Evolutionary conservation across 2,113 vertebrate species (phyloP).

Genomic region (Larimichthys polyactis): DNA sequence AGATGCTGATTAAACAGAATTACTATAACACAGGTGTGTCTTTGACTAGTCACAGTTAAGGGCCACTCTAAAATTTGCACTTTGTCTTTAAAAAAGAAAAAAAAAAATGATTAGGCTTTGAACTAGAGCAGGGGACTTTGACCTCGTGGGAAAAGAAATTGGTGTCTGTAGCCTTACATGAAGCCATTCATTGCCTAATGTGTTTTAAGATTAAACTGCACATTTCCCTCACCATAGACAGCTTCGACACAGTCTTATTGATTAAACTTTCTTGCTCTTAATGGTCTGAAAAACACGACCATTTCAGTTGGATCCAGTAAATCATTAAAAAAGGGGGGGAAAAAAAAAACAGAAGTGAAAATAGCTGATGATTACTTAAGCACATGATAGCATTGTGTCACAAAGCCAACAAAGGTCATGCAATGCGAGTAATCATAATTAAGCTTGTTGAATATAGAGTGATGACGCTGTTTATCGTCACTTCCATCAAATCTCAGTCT

Average conservation of each 20-base stretch:
- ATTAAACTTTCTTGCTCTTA: neutral
- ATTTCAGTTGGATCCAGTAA: slow-evolving; percentile 7
- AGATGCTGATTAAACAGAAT: no score
- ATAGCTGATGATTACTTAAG: slow-evolving; percentile 29
- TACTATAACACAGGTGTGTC: no score
- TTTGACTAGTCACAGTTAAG: no score
- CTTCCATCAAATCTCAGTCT: slow-evolving; percentile 16
- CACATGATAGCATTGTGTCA: slow-evolving; percentile 23
- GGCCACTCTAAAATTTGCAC: no score
- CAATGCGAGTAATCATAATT: slow-evolving; percentile 1
- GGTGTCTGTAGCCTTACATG: no score
- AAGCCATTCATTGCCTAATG: no score
- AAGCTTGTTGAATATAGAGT: neutral
- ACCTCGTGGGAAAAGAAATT: no score
- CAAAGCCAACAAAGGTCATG: neutral
- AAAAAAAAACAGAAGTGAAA: slow-evolving; percentile 63
- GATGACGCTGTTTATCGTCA: slow-evolving; percentile 14
- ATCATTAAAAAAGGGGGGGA: neutral
- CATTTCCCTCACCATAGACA: neutral
- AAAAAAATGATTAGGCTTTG: no score
- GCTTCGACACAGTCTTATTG: neutral
- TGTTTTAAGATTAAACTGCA: no score
- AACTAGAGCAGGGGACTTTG: no score
- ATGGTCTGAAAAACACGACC: neutral
- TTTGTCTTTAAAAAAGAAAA: no score